Evolutionary conservation across 37 sponge, comb jelly and placozoan genomes (phyloP), one percentile per base, ranked within the genome.

Genomic region (Cliona cf. orientalis): DNA sequence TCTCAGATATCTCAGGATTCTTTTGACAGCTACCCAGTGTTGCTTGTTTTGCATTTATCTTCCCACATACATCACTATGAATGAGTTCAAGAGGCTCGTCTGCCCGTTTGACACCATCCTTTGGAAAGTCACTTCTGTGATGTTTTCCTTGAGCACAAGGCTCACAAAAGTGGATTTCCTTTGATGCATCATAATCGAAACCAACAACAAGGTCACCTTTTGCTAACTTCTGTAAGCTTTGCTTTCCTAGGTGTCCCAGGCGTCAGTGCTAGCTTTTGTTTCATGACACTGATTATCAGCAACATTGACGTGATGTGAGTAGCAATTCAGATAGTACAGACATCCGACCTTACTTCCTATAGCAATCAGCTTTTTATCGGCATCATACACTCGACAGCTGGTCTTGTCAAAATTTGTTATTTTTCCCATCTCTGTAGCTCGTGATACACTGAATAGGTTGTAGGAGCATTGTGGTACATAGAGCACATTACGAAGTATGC

Each of bases 11-110:
- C 67, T 9, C 66, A 78, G 43, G n/a, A 78, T 35, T 2, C 66
- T 46, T 58, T 71, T 71, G 14, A 81, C 60, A n/a, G 72, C 72
- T 45, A 46, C 42, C 82, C 82, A 81, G 36, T 71, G 72, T 60
- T 66, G 82, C 1, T 31, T 70, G 28, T 45, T 59, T 72, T 43
- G 67, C 49, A 42, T 56, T 81, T 35, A 79, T 63, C 69, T 84
- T 84, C 38, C 80, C 80, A 79, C 90, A 88, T 29, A 88, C 62
- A 44, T 88, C n/a, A n/a, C n/a, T n/a, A n/a, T n/a, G n/a, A n/a
- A n/a, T n/a, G n/a, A n/a, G n/a, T n/a, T n/a, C n/a, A 43, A 88
- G 72, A 32, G 72, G 66, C 57, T 88, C 78, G 55, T 67, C 44
- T 35, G 71, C 35, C 25, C 81, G 62, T 22, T 63, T 90, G 38